Percentiles rank a stretch among this genome's conserved stretches.
These are phyloP conservation scores for Montifringilla adamsi DNA, from an alignment of 2,113 vertebrate genomes.

Conservation along the genomic window DNA sequence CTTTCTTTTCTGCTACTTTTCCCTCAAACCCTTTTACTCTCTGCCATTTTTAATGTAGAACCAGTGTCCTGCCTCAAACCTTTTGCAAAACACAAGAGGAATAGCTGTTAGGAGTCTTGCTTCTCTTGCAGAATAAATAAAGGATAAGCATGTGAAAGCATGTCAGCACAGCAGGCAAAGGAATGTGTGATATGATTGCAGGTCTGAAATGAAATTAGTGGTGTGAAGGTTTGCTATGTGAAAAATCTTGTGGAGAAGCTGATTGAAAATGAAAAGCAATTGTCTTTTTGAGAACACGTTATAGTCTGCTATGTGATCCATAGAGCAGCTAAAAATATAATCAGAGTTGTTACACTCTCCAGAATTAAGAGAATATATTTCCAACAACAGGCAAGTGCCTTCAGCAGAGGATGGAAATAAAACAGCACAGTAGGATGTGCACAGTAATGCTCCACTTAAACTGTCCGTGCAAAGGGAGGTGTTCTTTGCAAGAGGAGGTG, in stretches of 20 bases:
- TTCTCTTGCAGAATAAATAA: constrained; percentile 50
- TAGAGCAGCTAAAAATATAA: constrained; percentile 54
- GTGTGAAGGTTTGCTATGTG: constrained; percentile 59
- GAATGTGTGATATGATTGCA: constrained; percentile 52
- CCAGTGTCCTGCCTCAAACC: constrained; percentile 4
- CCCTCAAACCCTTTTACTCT: not conserved
- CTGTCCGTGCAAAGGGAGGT: not conserved
- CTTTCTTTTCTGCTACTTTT: not conserved
- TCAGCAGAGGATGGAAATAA: not conserved
- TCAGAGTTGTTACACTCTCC: not conserved
- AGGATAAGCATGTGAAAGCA: constrained; percentile 72
- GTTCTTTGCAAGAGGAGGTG: not conserved
- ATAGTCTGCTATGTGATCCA: constrained; percentile 5
- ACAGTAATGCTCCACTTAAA: not conserved
- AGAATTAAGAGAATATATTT: constrained; percentile 22
- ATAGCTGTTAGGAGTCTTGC: constrained; percentile 27
- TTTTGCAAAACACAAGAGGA: constrained; percentile 37
- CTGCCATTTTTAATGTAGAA: not conserved
- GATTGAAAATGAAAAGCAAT: constrained; percentile 76
- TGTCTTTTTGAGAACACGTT: constrained; percentile 41
- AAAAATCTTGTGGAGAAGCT: constrained; percentile 72
- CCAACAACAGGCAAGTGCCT: not conserved
- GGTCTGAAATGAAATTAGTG: constrained; percentile 73
- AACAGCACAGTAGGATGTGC: not conserved
- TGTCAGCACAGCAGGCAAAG: constrained; percentile 71